A percentile compares a stretch with the other conserved stretches of the same genome.
phyloP scores from a whole-genome alignment of 1,140 invertebrate genomes.

The Vanessa atalanta region DNA sequence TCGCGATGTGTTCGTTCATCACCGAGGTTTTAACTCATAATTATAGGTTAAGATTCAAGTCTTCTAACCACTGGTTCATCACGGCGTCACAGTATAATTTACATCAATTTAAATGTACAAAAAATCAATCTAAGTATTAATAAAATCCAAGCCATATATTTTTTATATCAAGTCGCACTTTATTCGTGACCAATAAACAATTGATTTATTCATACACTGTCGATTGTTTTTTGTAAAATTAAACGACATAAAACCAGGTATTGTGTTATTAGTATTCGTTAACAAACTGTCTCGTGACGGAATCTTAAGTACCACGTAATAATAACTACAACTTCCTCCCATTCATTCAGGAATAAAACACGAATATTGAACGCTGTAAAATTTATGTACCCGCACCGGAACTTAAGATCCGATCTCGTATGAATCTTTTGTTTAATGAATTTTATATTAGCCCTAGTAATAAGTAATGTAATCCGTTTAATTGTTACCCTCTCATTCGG shows the following conservation, averaged over 20 bases:
- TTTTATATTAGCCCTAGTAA: background rate
- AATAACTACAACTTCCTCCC: constrained; percentile 56
- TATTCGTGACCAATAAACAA: constrained; percentile 30
- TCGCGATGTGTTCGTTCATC: no score
- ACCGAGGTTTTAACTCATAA: no score
- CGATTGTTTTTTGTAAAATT: constrained; percentile 23
- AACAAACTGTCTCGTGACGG: constrained; percentile 42
- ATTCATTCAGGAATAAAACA: constrained; percentile 47
- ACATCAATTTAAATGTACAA: no score
- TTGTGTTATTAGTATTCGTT: constrained; percentile 48
- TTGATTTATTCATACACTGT: constrained; percentile 35
- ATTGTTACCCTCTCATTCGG: no score
- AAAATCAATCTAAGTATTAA: no score
- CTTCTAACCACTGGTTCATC: no score
- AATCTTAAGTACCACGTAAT: constrained; percentile 47
- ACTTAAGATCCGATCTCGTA: constrained; percentile 22
- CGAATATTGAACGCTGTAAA: constrained; percentile 45
- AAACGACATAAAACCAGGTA: constrained; percentile 36
- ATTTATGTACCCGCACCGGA: constrained; percentile 31
- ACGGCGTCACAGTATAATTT: no score
- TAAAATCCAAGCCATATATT: background rate
- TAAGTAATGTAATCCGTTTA: no score
- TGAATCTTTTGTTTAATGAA: background rate
- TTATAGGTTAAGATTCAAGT: no score
- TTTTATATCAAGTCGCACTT: constrained; percentile 15